Percentiles rank a stretch among this genome's conserved stretches.
Evolutionary conservation across 64 coral and sea anemone species (phyloP).

Genomic region (Pocillopora damicornis): DNA sequence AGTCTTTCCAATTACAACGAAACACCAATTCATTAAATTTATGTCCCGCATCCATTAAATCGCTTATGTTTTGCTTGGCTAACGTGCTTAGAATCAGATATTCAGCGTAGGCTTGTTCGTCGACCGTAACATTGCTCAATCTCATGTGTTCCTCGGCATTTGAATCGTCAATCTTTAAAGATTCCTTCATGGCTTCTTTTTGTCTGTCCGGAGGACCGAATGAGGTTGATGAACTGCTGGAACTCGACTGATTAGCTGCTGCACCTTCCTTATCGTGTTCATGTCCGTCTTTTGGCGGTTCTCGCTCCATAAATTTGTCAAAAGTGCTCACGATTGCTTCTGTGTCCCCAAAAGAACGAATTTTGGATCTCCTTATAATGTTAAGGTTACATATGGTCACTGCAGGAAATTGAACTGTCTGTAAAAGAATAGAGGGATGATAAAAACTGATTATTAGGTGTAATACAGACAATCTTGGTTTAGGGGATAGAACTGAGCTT

Average conservation of each 20-base stretch:
- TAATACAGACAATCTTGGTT: too few species aligned
- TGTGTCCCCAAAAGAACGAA: not conserved
- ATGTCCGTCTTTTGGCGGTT: not conserved
- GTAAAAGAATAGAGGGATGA: not conserved
- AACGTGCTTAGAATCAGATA: slow-evolving; percentile 14
- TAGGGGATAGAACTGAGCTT: too few species aligned
- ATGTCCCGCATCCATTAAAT: slow-evolving; percentile 17
- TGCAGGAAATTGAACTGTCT: slow-evolving; percentile 45
- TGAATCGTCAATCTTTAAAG: not conserved
- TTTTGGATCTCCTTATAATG: slow-evolving; percentile 16
- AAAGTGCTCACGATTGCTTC: not conserved
- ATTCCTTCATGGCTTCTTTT: slow-evolving; percentile 18
- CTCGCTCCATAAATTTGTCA: not conserved
- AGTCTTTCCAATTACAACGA: slow-evolving; percentile 47
- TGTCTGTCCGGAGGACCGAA: not conserved
- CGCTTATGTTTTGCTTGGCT: not conserved
- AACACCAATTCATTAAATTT: slow-evolving; percentile 38
- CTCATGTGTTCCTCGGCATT: not conserved
- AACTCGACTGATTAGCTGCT: not conserved
- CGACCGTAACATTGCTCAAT: slow-evolving; percentile 26
- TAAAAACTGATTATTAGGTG: not conserved
- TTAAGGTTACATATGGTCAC: slow-evolving; percentile 69
- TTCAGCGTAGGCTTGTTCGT: slow-evolving; percentile 12
- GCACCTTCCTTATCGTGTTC: too few species aligned
- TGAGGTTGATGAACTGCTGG: not conserved